Base-by-base conservation (phyloP, 2,797 vertebrate species). In the Diplodus puntazzo region DNA sequence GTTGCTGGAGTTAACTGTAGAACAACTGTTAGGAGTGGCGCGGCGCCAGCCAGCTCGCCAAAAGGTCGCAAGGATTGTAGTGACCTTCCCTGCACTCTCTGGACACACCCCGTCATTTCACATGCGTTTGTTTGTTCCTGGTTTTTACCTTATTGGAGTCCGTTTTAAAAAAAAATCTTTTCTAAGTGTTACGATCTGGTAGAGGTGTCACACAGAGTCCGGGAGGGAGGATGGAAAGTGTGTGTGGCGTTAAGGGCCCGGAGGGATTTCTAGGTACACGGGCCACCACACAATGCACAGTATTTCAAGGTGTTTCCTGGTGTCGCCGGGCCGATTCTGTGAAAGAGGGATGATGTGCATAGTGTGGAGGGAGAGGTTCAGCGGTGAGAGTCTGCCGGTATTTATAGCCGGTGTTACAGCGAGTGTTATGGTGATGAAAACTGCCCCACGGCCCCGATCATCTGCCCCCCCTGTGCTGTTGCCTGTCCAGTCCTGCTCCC, bases 21-120 rank as follows among this genome's bases (percentile, higher is more conserved):
- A 92, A 84, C 94, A 94, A 91, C 94, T 94, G 95, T 93, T 92
- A 88, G 75, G 69, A 80, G 85, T 90, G 93, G 94, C 90, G 0
- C 10, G 69, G 76, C 50, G 83, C 92, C 93, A 91, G 87, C 58
- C 73, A 67, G 79, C 64, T 17, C 55, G 42, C 70, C 27, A 43
- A 90, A 94, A 94, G 88, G 91, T 90, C 89, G 86, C 64, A 67
- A 54, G 88, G 82, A 84, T 89, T 88, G 87, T 83, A 70, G 65
- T 80, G 81, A 85, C 84, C 83, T 78, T 74, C 58, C 58, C 75
- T 53, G 67, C 72, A 60, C 75, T 77, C 69, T 9, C 2, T 7
- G 25, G 48, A 65, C 82, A 48, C 77, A 2, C 71, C 59, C 75
- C 39, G 11, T 17, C 55, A 16, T 27, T 50, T 30, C 65, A 52